Conservation (phyloP, 2,797 vertebrate species). For the Anolis apletophallus region DNA sequence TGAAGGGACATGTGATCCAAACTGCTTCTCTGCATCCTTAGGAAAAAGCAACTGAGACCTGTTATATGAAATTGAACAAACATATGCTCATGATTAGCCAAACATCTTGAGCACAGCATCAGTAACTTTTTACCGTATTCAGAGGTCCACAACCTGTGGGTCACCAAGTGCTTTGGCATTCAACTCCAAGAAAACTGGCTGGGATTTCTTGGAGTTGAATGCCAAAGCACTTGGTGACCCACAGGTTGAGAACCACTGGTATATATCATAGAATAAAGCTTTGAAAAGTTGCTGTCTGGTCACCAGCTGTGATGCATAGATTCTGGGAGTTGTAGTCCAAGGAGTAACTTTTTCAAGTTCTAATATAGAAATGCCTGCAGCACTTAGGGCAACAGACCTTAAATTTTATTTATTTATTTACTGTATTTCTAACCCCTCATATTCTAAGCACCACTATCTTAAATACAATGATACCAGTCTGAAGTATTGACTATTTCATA, state of each 20-base stretch:
- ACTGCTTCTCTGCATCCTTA: neutral
- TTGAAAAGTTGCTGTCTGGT: too few relatives aligned
- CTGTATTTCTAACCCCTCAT: too few relatives aligned
- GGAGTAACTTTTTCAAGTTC: neutral
- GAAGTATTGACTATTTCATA: neutral
- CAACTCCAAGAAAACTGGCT: too few relatives aligned
- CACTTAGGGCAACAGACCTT: slow-evolving; percentile 5
- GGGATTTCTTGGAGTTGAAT: too few relatives aligned
- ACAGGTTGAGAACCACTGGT: neutral
- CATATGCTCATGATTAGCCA: neutral
- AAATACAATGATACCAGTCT: slow-evolving; percentile 17
- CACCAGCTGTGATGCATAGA: too few relatives aligned
- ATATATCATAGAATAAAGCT: neutral
- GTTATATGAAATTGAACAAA: neutral
- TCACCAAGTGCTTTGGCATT: too few relatives aligned
- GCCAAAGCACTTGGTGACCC: too few relatives aligned
- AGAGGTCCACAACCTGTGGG: too few relatives aligned
- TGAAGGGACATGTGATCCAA: neutral
- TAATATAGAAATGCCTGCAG: neutral
- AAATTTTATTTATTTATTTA: too few relatives aligned
- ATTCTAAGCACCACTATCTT: neutral
- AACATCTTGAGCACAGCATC: neutral
- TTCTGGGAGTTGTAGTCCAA: too few relatives aligned
- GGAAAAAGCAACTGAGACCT: neutral
- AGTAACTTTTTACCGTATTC: neutral